A percentile compares a stretch with the other conserved stretches of the same genome.
Conservation (phyloP, 1,140 invertebrate species). For the Myzus persicae region DNA sequence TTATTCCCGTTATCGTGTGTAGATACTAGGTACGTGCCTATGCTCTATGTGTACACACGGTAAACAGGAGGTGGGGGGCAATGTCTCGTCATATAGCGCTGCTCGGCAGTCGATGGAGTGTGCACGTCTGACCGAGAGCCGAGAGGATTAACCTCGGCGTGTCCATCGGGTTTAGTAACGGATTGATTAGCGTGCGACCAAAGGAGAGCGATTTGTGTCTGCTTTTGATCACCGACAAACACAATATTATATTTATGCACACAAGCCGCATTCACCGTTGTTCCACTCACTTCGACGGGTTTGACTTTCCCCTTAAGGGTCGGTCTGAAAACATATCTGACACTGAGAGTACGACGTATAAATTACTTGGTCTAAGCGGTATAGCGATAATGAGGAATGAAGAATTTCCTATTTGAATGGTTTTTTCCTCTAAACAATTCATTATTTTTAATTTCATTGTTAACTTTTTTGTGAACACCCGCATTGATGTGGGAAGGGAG, state of each 20-base stretch:
- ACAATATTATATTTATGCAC: not conserved
- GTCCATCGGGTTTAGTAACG: constrained; percentile 36
- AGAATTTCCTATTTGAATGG: not conserved
- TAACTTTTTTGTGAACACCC: not conserved
- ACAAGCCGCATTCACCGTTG: not conserved
- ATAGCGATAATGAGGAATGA: not conserved
- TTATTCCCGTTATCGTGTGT: not conserved
- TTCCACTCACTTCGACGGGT: not conserved
- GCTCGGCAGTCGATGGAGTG: not conserved
- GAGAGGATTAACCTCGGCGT: constrained; percentile 47
- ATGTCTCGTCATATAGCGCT: not conserved
- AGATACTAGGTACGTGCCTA: not conserved
- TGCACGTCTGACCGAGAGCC: constrained; percentile 13
- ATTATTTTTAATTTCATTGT: not conserved
- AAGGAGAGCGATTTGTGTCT: not conserved
- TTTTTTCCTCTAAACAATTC: not conserved
- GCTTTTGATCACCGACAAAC: not conserved
- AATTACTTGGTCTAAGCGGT: not conserved
- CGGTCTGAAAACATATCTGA: not conserved
- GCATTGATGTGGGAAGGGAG: not conserved
- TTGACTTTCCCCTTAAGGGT: not conserved
- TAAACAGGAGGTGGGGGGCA: not conserved
- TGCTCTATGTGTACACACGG: not conserved
- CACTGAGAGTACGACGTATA: not conserved
- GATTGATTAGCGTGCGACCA: constrained; percentile 45